Evolutionary conservation across 2,797 vertebrate species (phyloP).

Genomic region (Nasua narica): DNA sequence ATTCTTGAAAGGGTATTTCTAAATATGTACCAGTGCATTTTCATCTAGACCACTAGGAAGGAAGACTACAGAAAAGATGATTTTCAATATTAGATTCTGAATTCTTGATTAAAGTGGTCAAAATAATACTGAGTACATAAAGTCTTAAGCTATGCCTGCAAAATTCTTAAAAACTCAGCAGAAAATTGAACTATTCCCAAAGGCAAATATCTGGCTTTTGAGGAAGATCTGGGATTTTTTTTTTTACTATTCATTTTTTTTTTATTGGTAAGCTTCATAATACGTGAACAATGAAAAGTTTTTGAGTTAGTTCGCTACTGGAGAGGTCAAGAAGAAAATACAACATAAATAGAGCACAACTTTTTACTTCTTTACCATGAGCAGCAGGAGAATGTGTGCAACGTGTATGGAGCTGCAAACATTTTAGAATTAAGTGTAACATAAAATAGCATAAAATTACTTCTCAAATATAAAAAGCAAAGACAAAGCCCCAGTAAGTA

Average conservation of each 20-base stretch:
- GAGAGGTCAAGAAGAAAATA: neutral
- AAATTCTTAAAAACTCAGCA: neutral
- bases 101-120: neutral
- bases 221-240: neutral
- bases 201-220: neutral
- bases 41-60: neutral
- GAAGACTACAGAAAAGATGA: neutral
- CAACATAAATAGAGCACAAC: neutral
- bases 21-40: neutral
- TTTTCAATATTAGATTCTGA: conserved; percentile 13
- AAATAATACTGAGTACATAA: neutral
- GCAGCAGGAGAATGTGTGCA: neutral
- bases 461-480: neutral
- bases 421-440: neutral
- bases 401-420: neutral
- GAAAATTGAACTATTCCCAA: neutral
- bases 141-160: neutral
- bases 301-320: neutral
- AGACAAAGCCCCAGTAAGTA: neutral
- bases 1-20: neutral
- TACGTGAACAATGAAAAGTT: neutral
- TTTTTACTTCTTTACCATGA: neutral
- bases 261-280: neutral
- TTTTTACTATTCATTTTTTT: neutral
- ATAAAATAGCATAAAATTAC: neutral